Base-by-base conservation (phyloP, 1,140 invertebrate genomes). In the Eumeta japonica region DNA sequence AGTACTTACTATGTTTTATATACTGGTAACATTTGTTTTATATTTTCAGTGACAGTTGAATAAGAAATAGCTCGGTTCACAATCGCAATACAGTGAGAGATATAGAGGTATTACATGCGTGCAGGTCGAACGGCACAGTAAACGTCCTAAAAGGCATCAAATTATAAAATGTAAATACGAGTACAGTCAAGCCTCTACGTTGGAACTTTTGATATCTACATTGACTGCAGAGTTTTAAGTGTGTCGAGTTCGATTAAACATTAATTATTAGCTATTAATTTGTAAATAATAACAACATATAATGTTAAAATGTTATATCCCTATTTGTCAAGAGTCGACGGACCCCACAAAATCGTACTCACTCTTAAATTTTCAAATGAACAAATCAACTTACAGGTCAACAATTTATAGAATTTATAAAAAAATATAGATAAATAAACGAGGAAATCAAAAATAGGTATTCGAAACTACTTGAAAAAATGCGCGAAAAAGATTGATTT, bases 171-270 rank as follows among this genome's bases (percentile, higher is more conserved):
- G 64, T 68, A 60, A 71, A 66, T 67, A 70, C 57, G 68, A 60
- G 45, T 60, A 72, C 67, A 75, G 54, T 72, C 61, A 67, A 75
- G 71, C 71, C 71, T 72, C 71, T 75, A 75, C 67, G 72, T 66
- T 72, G 67, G 72, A 55, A 68, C 65, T 61, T 65, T 66, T 52
- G 47, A 54, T 58, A 72, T n/a, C 60, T 71, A 52, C 48, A 50
- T 45, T 55, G 51, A 58, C 46, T 47, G 36, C 45, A 53, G 50
- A 46, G 40, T n/a, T n/a, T n/a, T n/a, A n/a, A n/a, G n/a, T n/a
- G n/a, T n/a, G n/a, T n/a, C n/a, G n/a, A n/a, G n/a, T n/a, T n/a
- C n/a, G n/a, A n/a, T n/a, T n/a, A n/a, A n/a, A n/a, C n/a, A n/a
- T n/a, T n/a, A n/a, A n/a, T n/a, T n/a, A n/a, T n/a, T n/a, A 45